These are phyloP conservation scores for Thripadectes ignobilis DNA, from an alignment of 2,797 vertebrate species.

Conservation along the genomic window DNA sequence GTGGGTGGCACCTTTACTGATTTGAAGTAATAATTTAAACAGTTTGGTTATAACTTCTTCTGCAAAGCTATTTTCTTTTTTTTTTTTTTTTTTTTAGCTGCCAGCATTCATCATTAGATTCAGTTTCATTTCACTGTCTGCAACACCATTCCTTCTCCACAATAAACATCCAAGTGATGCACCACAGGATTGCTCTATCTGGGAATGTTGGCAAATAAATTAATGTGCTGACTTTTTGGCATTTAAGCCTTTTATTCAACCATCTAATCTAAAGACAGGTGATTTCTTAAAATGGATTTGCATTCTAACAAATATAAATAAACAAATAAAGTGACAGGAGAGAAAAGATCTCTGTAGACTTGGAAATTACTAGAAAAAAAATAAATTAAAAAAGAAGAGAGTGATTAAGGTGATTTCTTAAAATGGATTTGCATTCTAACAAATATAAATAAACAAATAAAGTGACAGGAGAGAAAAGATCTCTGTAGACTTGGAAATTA, in stretches of 20 bases:
- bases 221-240: background rate
- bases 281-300: background rate
- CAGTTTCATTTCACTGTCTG: slow-evolving; percentile 19
- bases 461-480: background rate
- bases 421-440: background rate
- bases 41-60: background rate
- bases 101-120: background rate
- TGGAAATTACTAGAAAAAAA: background rate
- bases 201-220: background rate
- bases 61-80: background rate
- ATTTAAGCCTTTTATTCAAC: background rate
- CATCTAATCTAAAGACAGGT: background rate
- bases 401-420: background rate
- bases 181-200: background rate
- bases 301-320: background rate
- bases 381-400: background rate
- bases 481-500: background rate
- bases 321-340: background rate
- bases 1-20: background rate
- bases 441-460: background rate
- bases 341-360: background rate
- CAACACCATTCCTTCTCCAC: background rate
- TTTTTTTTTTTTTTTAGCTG: background rate
- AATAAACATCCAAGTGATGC: background rate
- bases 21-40: background rate